Evolutionary conservation across 2,797 vertebrate genomes (phyloP), one percentile per base, ranked within the genome.

Genomic region (Furcifer pardalis): DNA sequence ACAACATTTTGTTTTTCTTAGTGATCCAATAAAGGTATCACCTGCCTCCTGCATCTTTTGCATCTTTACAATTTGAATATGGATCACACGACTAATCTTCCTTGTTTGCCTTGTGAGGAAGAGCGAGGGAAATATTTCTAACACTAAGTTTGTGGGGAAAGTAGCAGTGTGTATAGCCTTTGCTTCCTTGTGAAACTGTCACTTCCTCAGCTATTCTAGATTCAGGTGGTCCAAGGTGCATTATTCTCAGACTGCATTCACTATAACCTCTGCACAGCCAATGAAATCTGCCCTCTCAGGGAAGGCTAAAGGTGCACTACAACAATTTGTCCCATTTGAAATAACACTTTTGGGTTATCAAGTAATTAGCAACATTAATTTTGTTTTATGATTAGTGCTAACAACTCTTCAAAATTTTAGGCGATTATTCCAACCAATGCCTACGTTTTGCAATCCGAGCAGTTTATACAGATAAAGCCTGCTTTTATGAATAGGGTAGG

Each of bases 141-240:
- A 79, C 60, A 66, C 71, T 65, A 65, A 79, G 77, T 56, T 85
- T 32, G 37, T 60, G 37, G 75, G 80, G 66, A 56, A 60, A 80
- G 46, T 52, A 77, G 69, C 27, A 46, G 60, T 79, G 77, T 66
- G 74, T 74, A 79, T 59, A 73, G 72, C 35, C 44, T 65, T 80
- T 74, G 46, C 60, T 85, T 85, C 60, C 71, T 71, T 35, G 71
- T 65, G 21, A 75, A 75, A 74, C 44, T 80, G 84, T 85, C 69
- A 75, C 71, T 80, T 66, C 46, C 82, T 68, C 46, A 77, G 66
- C 32, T 71, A 65, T 40, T 82, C 42, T 32, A 82, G 72, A 65
- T 62, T 63, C 72, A 30, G 81, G 44, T 75, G n/a, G 81, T 25
- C 81, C 81, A 75, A 44, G 59, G 59, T 74, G 72, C 65, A 75